phyloP scores from a whole-genome alignment of 1,140 invertebrate species.

The Lordiphosa collinella region DNA sequence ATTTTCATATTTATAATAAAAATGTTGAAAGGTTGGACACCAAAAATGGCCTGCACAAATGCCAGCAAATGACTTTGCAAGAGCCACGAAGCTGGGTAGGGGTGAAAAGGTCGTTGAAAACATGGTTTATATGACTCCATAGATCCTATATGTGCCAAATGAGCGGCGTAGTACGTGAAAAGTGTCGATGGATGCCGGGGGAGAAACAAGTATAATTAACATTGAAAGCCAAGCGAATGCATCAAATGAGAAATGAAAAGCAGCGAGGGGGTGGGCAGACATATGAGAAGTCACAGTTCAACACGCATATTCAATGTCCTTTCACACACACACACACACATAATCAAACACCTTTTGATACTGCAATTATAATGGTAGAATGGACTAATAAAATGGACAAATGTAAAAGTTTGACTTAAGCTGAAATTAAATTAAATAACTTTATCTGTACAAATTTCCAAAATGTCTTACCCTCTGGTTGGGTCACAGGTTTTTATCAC shows the following conservation, averaged over 20 bases:
- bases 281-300: slow-evolving; percentile 17
- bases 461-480: no score
- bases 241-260: slow-evolving; percentile 63
- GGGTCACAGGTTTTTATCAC: no score
- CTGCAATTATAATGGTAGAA: slow-evolving; percentile 52
- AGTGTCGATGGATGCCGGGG: not conserved
- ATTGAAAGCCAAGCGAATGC: slow-evolving; percentile 50
- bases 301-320: slow-evolving; percentile 41
- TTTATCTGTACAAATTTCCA: not conserved
- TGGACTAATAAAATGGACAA: slow-evolving; percentile 5
- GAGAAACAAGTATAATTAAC: slow-evolving; percentile 58
- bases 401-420: slow-evolving; percentile 22
- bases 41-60: slow-evolving; percentile 42
- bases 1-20: slow-evolving; percentile 72
- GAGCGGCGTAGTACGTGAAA: slow-evolving; percentile 48
- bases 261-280: slow-evolving; percentile 5
- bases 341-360: slow-evolving; percentile 23
- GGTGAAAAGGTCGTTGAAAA: slow-evolving; percentile 49
- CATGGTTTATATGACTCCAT: slow-evolving; percentile 57
- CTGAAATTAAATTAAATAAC: slow-evolving; percentile 1
- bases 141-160: slow-evolving; percentile 30
- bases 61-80: slow-evolving; percentile 48
- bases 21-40: slow-evolving; percentile 38
- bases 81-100: slow-evolving; percentile 1
- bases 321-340: slow-evolving; percentile 33